Percentiles rank a stretch among this genome's conserved stretches.
These are phyloP conservation scores for Eleginops maclovinus DNA, from an alignment of 2,113 vertebrate species.

Conservation along the genomic window DNA sequence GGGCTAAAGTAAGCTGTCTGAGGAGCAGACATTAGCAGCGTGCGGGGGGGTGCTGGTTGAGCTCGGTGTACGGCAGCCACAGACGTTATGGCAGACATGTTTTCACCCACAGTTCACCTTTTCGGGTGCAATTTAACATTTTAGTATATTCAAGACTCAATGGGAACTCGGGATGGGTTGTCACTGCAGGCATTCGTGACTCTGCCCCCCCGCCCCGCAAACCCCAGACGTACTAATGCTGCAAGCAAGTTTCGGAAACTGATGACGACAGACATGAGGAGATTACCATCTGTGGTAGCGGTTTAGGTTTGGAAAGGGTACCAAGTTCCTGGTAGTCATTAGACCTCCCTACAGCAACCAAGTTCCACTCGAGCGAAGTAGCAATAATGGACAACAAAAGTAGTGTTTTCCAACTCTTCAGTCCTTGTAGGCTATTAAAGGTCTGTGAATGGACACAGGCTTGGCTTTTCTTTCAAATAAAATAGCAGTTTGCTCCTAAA, in stretches of 20 bases:
- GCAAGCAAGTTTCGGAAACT: constrained; percentile 16
- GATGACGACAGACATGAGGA: constrained; percentile 40
- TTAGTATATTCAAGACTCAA: constrained; percentile 51
- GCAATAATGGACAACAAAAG: constrained; percentile 1
- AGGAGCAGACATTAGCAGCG: constrained; percentile 16
- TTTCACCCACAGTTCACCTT: constrained; percentile 16
- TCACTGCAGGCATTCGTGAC: constrained; percentile 54
- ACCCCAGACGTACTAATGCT: constrained; percentile 2
- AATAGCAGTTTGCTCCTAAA: constrained; percentile 23
- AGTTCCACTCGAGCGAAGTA: neutral
- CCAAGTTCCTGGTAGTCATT: constrained; percentile 20
- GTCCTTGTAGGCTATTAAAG: neutral
- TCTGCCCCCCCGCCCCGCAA: neutral
- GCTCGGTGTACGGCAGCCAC: constrained; percentile 1
- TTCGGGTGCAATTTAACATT: constrained; percentile 28
- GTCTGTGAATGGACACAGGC: neutral
- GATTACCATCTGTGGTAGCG: constrained; percentile 20
- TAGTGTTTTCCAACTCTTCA: neutral
- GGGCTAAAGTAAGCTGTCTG: constrained; percentile 25
- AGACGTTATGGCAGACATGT: constrained; percentile 9
- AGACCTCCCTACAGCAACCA: neutral
- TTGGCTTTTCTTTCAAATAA: constrained; percentile 1
- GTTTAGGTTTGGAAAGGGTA: constrained; percentile 17
- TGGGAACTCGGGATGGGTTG: constrained; percentile 49
- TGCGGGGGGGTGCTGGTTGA: neutral